Conservation (phyloP, 2,113 vertebrate genomes). For the Orientallactaga bullata region DNA sequence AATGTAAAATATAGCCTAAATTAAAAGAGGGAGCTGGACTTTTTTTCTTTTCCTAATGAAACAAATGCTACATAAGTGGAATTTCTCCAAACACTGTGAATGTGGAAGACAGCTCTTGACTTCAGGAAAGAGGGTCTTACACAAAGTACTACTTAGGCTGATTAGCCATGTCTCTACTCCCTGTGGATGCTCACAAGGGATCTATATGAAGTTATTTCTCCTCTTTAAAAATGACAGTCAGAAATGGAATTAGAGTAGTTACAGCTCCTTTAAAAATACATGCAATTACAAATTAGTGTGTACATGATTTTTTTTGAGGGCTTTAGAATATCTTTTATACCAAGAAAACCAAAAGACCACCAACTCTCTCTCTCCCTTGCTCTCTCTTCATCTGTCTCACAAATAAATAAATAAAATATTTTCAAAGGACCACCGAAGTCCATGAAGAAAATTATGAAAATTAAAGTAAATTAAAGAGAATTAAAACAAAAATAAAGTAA, state of each 20-base stretch:
- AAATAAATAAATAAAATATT: too few species aligned
- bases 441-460: not conserved
- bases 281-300: slow-evolving; percentile 55
- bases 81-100: slow-evolving; percentile 65
- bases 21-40: not conserved
- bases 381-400: too few species aligned
- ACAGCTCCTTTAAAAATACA: slow-evolving; percentile 73
- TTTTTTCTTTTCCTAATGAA: slow-evolving; percentile 50
- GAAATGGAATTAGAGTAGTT: slow-evolving; percentile 74
- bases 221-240: slow-evolving; percentile 77
- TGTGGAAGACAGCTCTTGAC: slow-evolving; percentile 58
- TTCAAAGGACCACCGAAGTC: not conserved
- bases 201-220: slow-evolving; percentile 65
- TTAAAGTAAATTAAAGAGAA: too few species aligned
- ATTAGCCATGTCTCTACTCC: slow-evolving; percentile 71
- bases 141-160: slow-evolving; percentile 80
- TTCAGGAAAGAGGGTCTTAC: slow-evolving; percentile 65
- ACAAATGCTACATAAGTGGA: slow-evolving; percentile 63
- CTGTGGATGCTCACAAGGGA: slow-evolving; percentile 70
- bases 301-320: slow-evolving; percentile 47
- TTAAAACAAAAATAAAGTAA: slow-evolving; percentile 38
- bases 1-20: not conserved
- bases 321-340: slow-evolving; percentile 42
- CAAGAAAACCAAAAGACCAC: not conserved
- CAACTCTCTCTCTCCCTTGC: too few species aligned